Base-by-base conservation (phyloP, 1,140 invertebrate species). In the Aphelinus certus region DNA sequence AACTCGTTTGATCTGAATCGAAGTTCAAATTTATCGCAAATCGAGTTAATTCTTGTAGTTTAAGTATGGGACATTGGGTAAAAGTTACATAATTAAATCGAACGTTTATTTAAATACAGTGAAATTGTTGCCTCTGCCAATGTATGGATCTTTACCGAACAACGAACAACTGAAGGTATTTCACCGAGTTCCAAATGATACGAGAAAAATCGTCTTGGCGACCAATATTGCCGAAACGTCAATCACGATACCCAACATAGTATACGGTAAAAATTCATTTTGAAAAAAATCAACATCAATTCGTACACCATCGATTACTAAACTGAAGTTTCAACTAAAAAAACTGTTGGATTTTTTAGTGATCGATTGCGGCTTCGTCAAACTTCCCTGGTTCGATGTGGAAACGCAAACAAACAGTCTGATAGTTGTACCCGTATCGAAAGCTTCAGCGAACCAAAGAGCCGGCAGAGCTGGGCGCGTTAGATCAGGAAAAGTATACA, bases 191-290 rank as follows among this genome's bases (percentile, higher is more conserved):
- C 91, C 94, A 7, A 91, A 92, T 81, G 92, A 92, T 51, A 90
- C 91, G 0, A 89, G 98, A 51, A 99, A 99, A 89, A 92, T 99
- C 48, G 92, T 99, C 0, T 89, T 99, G 26, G 95, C 98, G 0
- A 99, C 98, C 3, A 99, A 99, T 85, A 96, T 99, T 71, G 98
- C 98, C 0, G 98, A 99, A 89, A 97, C 98, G 0, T 99, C 97
- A 3, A 92, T 99, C 45, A 92, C 90, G 3, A 92, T 92, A 79
- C 92, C 93, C 65, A 97, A 97, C 56, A 95, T 99, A 79, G 92
- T 94, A 75, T 98, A 97, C 85, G 94, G 93, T 95, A 81, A 76
- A 76, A 51, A 57, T 43, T 64, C 26, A 73, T 66, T 73, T 63
- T 67, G 10, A 65, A 45, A 9, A 53, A 53, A 53, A 53, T 9